Evolutionary conservation across 2,888 invertebrate species (phyloP).

Genomic region (Fabriciana adippe): DNA sequence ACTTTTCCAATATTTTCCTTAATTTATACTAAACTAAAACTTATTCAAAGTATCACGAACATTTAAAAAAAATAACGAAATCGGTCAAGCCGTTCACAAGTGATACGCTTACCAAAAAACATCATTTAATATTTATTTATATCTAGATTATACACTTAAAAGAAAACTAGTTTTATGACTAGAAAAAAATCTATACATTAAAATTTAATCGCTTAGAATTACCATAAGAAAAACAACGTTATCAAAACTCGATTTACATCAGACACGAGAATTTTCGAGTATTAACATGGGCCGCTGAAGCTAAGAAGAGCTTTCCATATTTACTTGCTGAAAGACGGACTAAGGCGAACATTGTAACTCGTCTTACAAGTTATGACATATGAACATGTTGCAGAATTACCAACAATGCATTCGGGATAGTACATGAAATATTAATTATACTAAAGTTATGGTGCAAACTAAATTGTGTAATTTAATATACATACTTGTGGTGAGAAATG

Average conservation of each 20-base stretch:
- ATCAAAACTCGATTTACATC: slow-evolving; percentile 1
- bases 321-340: slow-evolving; percentile 27
- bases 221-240: not conserved
- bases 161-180: not conserved
- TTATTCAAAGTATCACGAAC: too few species aligned
- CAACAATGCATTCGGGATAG: slow-evolving; percentile 16
- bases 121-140: too few species aligned
- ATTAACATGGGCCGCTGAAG: slow-evolving; percentile 18
- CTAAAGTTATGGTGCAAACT: not conserved
- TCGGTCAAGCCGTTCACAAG: too few species aligned
- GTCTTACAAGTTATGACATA: slow-evolving; percentile 23
- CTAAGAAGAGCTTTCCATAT: slow-evolving; percentile 37
- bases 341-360: slow-evolving; percentile 27
- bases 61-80: too few species aligned
- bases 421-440: slow-evolving; percentile 13
- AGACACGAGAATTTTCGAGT: slow-evolving; percentile 11
- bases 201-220: not conserved
- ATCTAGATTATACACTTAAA: too few species aligned
- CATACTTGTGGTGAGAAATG: not conserved
- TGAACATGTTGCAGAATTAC: slow-evolving; percentile 30
- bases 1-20: too few species aligned
- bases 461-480: not conserved
- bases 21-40: too few species aligned
- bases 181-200: not conserved
- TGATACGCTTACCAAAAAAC: too few species aligned